phyloP scores from a whole-genome alignment of 2,797 vertebrate species.

The Smutsia gigantea region DNA sequence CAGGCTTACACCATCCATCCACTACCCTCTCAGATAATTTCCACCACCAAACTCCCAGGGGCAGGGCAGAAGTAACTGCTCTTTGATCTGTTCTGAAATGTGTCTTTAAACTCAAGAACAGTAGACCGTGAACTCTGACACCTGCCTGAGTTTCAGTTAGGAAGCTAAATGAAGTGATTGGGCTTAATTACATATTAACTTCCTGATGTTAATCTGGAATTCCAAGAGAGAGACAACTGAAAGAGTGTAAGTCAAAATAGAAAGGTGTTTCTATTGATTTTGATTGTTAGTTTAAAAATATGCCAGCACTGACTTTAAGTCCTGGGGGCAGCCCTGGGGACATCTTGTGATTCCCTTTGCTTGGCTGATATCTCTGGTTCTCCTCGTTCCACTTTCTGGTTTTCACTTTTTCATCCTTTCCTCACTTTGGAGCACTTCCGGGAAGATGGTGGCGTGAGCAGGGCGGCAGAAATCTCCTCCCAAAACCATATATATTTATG shows the following conservation, averaged over 20 bases:
- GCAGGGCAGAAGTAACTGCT: background rate
- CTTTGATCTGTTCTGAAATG: slow-evolving; percentile 38
- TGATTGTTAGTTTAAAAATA: background rate
- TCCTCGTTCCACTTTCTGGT: background rate
- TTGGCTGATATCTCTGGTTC: background rate
- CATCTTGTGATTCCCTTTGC: background rate
- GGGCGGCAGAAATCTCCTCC: too few relatives aligned
- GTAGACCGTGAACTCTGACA: background rate
- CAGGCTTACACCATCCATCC: too few relatives aligned
- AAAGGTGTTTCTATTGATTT: background rate
- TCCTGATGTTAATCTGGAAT: slow-evolving; percentile 37
- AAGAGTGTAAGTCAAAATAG: background rate
- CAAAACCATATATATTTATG: too few relatives aligned
- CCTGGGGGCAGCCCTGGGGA: background rate
- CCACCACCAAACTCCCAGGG: background rate
- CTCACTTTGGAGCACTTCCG: background rate
- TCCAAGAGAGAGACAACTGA: background rate
- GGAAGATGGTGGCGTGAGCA: too few relatives aligned
- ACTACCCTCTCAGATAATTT: too few relatives aligned
- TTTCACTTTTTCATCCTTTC: background rate
- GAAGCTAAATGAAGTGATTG: slow-evolving; percentile 41
- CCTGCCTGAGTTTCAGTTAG: background rate
- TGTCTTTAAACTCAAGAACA: slow-evolving; percentile 13
- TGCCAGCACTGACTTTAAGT: background rate
- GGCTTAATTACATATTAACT: slow-evolving; percentile 4